These are phyloP conservation scores for Drosophila prostipennis DNA, from an alignment of 2,888 invertebrate species.

Conservation along the genomic window DNA sequence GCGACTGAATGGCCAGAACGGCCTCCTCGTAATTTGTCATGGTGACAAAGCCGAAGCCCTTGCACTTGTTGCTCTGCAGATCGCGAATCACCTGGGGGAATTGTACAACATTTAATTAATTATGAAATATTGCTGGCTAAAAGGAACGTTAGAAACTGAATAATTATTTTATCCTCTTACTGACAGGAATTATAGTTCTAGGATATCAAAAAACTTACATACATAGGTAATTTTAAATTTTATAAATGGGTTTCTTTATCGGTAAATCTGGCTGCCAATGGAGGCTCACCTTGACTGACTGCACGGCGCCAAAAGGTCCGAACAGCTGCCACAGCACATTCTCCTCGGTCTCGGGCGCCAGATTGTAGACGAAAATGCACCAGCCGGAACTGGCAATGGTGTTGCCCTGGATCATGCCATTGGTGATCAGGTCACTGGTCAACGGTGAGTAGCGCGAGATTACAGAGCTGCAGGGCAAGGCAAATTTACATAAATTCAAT, in stretches of 20 bases:
- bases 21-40: slow-evolving; percentile 99
- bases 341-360: slow-evolving; percentile 98
- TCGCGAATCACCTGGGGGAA: slow-evolving; percentile 91
- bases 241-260: too few species aligned
- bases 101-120: not conserved
- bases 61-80: slow-evolving; percentile 98
- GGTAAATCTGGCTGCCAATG: not conserved
- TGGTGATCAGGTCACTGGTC: slow-evolving; percentile 91
- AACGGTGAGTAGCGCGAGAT: slow-evolving; percentile 91
- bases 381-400: slow-evolving; percentile 93
- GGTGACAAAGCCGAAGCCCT: slow-evolving; percentile 98
- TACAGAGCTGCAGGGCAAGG: slow-evolving; percentile 78
- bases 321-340: slow-evolving; percentile 98
- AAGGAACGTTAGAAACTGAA: too few species aligned
- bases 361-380: slow-evolving; percentile 96
- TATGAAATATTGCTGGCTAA: too few species aligned
- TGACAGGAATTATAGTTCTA: too few species aligned
- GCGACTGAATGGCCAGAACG: slow-evolving; percentile 96
- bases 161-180: too few species aligned
- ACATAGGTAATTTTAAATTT: too few species aligned
- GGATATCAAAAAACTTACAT: too few species aligned
- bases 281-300: slow-evolving; percentile 94
- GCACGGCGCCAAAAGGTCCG: slow-evolving; percentile 98
- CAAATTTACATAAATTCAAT: too few species aligned
- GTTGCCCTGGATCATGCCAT: slow-evolving; percentile 92